Evolutionary conservation across 2,888 invertebrate species (phyloP).

Genomic region (Temnothorax unifasciatus): DNA sequence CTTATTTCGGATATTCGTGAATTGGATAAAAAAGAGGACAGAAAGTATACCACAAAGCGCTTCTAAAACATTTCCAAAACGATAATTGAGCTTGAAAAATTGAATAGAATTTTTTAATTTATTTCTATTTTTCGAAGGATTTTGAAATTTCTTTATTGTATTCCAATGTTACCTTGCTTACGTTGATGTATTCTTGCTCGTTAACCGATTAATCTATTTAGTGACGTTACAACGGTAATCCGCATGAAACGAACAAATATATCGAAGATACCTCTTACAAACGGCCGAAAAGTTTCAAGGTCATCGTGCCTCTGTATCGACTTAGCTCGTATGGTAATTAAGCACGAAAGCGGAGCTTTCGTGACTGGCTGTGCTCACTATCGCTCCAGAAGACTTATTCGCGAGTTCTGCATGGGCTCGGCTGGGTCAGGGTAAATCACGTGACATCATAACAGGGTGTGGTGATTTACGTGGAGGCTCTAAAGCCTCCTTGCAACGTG

Average conservation of each 20-base stretch:
- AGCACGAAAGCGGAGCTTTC: slow-evolving; percentile 68
- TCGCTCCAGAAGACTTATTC: slow-evolving; percentile 67
- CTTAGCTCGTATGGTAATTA: slow-evolving; percentile 71
- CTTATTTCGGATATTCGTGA: not conserved
- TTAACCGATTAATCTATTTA: not conserved
- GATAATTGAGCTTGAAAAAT: not conserved
- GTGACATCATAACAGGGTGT: slow-evolving; percentile 82
- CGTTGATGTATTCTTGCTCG: not conserved
- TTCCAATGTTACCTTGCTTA: not conserved
- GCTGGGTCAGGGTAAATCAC: slow-evolving; percentile 83
- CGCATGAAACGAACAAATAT: slow-evolving; percentile 1
- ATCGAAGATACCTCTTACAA: slow-evolving; percentile 30
- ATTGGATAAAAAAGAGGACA: not conserved
- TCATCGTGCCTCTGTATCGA: slow-evolving; percentile 54
- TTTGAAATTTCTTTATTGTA: not conserved
- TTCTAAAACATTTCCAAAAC: not conserved
- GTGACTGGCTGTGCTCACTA: slow-evolving; percentile 69
- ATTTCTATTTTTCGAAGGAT: not conserved
- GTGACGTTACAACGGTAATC: not conserved
- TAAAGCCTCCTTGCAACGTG: slow-evolving; percentile 62
- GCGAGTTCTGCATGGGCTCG: slow-evolving; percentile 66
- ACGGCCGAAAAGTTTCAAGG: slow-evolving; percentile 58
- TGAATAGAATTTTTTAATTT: not conserved
- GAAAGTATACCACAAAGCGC: not conserved
- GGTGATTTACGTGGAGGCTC: slow-evolving; percentile 81